A percentile compares a stretch with the other conserved stretches of the same genome.
These are phyloP conservation scores for Chrysoperla carnea DNA, from an alignment of 1,140 invertebrate genomes.

Conservation along the genomic window DNA sequence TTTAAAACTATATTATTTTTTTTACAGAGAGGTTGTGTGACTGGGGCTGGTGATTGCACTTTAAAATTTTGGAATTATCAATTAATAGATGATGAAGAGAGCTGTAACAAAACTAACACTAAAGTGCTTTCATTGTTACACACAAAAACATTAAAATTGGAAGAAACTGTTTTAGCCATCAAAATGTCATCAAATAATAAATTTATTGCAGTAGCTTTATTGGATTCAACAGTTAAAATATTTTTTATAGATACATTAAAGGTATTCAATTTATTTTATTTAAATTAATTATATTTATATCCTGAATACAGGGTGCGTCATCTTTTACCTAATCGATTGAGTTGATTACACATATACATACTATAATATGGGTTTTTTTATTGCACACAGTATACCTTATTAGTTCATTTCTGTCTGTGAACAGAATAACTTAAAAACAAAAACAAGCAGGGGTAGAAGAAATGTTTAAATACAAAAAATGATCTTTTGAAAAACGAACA, in stretches of 20 bases:
- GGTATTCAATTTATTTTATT: too few species aligned
- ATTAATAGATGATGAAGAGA: slow-evolving; percentile 46
- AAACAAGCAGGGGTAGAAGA: too few species aligned
- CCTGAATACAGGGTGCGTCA: too few species aligned
- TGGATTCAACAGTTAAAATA: slow-evolving; percentile 90
- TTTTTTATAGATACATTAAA: slow-evolving; percentile 89
- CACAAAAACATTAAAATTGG: slow-evolving; percentile 62
- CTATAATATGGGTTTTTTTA: too few species aligned
- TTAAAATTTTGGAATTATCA: slow-evolving; percentile 94
- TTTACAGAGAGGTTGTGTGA: slow-evolving; percentile 56
- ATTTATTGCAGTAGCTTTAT: slow-evolving; percentile 73
- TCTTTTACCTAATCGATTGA: too few species aligned
- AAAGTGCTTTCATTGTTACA: slow-evolving; percentile 65
- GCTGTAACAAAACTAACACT: slow-evolving; percentile 34
- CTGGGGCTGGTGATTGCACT: slow-evolving; percentile 74
- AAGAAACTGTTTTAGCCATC: slow-evolving; percentile 72
- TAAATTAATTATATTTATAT: too few species aligned
- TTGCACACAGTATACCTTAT: too few species aligned
- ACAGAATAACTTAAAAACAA: too few species aligned
- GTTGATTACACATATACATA: too few species aligned
- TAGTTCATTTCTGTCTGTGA: too few species aligned
- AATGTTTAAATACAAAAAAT: too few species aligned
- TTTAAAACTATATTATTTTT: slow-evolving; percentile 3
- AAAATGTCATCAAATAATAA: slow-evolving; percentile 70
- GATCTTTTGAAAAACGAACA: too few species aligned